Percentiles rank a stretch among this genome's conserved stretches.
phyloP scores from a whole-genome alignment of 2,113 vertebrate species.

The Chaenogobius annularis region DNA sequence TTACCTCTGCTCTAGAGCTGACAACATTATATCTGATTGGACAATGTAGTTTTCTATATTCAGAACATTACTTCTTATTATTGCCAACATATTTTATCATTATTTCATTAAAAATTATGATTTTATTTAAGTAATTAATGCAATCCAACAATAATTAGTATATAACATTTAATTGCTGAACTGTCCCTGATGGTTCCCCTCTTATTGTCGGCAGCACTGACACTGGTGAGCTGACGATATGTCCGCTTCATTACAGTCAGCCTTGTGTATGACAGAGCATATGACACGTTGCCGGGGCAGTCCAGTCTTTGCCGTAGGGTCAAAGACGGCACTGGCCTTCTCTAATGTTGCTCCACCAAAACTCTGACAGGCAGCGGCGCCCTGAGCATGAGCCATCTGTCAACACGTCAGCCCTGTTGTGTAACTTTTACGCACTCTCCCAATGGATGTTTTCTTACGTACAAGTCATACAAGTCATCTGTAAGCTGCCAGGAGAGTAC shows the following conservation, averaged over 20 bases:
- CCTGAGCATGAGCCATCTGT: constrained; percentile 53
- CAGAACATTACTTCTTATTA: too few relatives aligned
- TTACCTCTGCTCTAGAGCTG: too few relatives aligned
- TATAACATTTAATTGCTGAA: too few relatives aligned
- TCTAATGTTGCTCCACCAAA: constrained; percentile 20
- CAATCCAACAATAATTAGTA: too few relatives aligned
- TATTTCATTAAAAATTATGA: too few relatives aligned
- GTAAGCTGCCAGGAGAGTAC: background rate
- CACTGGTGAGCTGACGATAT: constrained; percentile 46
- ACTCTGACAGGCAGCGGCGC: constrained; percentile 18
- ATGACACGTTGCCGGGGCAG: constrained; percentile 49
- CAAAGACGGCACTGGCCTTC: constrained; percentile 49
- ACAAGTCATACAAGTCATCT: background rate
- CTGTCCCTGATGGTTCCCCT: too few relatives aligned
- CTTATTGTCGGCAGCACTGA: constrained; percentile 45
- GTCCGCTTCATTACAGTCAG: constrained; percentile 50
- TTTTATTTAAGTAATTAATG: too few relatives aligned
- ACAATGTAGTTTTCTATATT: too few relatives aligned
- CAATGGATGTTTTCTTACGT: background rate
- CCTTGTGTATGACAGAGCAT: constrained; percentile 43
- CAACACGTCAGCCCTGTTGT: constrained; percentile 38
- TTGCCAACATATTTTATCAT: too few relatives aligned
- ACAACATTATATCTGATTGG: too few relatives aligned
- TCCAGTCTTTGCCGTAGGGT: constrained; percentile 49
- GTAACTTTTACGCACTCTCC: constrained; percentile 20